These are phyloP conservation scores for Lates japonicus DNA, from an alignment of 2,797 vertebrate species.

Conservation along the genomic window DNA sequence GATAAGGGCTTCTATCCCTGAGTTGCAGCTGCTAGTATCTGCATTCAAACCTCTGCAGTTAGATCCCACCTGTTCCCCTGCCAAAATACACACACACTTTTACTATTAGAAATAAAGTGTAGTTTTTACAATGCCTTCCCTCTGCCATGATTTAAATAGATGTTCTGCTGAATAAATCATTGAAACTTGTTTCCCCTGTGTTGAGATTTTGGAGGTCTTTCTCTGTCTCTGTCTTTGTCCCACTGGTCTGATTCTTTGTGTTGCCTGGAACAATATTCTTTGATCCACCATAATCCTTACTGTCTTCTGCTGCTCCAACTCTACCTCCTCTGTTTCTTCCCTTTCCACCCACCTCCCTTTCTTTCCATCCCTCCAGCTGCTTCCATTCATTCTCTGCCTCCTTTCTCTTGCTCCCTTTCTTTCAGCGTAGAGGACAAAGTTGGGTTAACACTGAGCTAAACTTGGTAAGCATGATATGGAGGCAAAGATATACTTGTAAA, in stretches of 20 bases:
- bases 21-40: constrained; percentile 59
- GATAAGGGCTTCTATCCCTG: constrained; percentile 45
- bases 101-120: constrained; percentile 41
- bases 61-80: constrained; percentile 49
- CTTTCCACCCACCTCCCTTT: background rate
- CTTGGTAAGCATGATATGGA: background rate
- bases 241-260: constrained; percentile 50
- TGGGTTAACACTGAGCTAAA: constrained; percentile 24
- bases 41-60: constrained; percentile 55
- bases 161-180: constrained; percentile 52
- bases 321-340: constrained; percentile 28
- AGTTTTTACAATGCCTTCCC: constrained; percentile 8
- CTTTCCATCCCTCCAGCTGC: constrained; percentile 26
- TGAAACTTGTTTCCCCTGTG: constrained; percentile 36
- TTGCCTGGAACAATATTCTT: constrained; percentile 61
- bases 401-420: constrained; percentile 10
- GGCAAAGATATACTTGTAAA: background rate
- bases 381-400: constrained; percentile 23
- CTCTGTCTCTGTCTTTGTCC: constrained; percentile 39
- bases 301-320: constrained; percentile 49
- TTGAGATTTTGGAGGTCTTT: constrained; percentile 39
- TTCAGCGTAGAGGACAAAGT: constrained; percentile 7
- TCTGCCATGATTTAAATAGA: constrained; percentile 52
- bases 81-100: constrained; percentile 26
- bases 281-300: constrained; percentile 62